Evolutionary conservation across 2,113 vertebrate genomes (phyloP), one percentile per base, ranked within the genome.

Genomic region (Pangasianodon hypophthalmus): DNA sequence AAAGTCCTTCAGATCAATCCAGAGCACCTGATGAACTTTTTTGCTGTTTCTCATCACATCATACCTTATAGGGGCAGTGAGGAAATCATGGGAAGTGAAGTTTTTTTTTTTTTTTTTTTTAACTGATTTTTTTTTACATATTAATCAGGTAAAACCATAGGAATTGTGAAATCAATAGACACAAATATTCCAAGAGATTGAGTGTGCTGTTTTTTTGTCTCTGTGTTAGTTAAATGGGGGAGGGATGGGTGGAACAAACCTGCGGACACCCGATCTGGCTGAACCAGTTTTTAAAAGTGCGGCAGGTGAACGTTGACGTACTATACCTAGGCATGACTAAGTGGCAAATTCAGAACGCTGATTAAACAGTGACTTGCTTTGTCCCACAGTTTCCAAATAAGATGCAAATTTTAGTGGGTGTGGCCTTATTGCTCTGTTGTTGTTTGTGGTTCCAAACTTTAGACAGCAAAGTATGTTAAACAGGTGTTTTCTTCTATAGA

Each of bases 201-300:
- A 18, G 32, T 60, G 32, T 84, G 5, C 29, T 26, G 37, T 37
- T 54, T 41, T 81, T 18, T 32, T 24, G 32, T 26, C 21, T 13
- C 10, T 60, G 56, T 2, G 2, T 41, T 41, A 21, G n/a, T 58
- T 58, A 83, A n/a, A 44, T 60, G 67, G 80, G 54, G 89, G 79
- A 80, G 87, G 89, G 83, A 79, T 32, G 54, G 87, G 26, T 54
- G 21, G 3, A 62, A 77, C 29, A 46, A 83, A 85, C 81, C 69
- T 54, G 85, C 48, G 41, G n/a, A 62, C 48, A 84, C 87, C 29
- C 41, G 10, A 87, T 58, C 84, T 67, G 73, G 90, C 41, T 54
- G 32, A 75, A 92, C 85, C 73, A 58, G 91, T 92, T 90, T 86
- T 54, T 16, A 24, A 46, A 56, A 10, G 37, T 54, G 41, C 18